Base-by-base conservation (phyloP, 2,888 invertebrate species). In the Agrotis exclamationis region DNA sequence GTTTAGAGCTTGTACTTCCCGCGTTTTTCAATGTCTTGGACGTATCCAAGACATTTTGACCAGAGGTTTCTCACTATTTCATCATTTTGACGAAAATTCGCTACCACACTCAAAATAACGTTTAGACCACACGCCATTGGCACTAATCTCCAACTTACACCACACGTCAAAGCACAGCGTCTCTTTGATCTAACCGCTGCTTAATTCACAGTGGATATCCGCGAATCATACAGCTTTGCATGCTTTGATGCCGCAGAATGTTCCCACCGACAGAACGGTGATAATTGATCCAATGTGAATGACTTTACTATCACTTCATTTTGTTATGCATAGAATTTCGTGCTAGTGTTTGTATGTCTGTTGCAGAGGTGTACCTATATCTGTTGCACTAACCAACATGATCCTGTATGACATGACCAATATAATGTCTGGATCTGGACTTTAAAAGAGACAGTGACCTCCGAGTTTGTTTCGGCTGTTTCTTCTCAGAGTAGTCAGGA, bases 181-280 rank as follows among this genome's bases (percentile, higher is more conserved):
- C 68, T 66, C 87, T 88, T 89, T 89, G 86, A 89, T 90, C 84
- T 83, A 70, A 63, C 85, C 86, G 86, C 82, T 79, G 82, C 85
- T 88, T 88, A 85, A 86, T 85, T 86, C 79, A 84, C 82, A 85
- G 84, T 86, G 87, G 79, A 79, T 86, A 79, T 77, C 76, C 76
- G 85, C 87, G 75, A 88, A 89, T 80, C 78, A 81, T 86, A 86
- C 82, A 82, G 77, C 83, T 89, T 86, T 87, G 85, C 86, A 87
- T 84, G 86, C 82, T 84, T 82, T 76, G 73, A 82, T 78, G 75
- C 64, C 74, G 50, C 69, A 58, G 62, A 63, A 59, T 60, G 77
- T 85, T 87, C 88, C 80, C 79, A 82, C 79, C 73, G 76, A 48
- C 74, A 74, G 63, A 73, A 74, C 74, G 70, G 64, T 76, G 22